A percentile compares a stretch with the other conserved stretches of the same genome.
Evolutionary conservation across 2,113 vertebrate species (phyloP).

Genomic region (Forbesichthys papilliferus): DNA sequence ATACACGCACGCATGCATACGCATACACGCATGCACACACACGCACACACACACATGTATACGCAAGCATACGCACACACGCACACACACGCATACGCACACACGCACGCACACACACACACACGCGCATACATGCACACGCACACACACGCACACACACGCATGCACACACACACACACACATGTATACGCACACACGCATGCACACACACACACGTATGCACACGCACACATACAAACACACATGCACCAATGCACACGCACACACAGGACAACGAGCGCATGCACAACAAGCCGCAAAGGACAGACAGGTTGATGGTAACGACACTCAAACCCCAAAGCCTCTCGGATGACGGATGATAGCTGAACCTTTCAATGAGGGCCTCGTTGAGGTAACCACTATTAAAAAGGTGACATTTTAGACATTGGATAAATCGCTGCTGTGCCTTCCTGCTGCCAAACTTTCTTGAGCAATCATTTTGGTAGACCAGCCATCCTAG

Average conservation of each 20-base stretch:
- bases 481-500: no score
- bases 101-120: no score
- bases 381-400: conserved; percentile 16
- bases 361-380: conserved; percentile 25
- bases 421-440: background rate
- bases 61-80: no score
- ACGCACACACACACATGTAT: no score
- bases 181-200: background rate
- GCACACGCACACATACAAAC: background rate
- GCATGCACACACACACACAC: background rate
- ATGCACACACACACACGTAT: background rate
- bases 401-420: conserved; percentile 1
- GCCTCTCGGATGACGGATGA: conserved; percentile 46
- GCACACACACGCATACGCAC: no score
- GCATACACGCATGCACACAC: no score
- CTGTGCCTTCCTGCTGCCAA: no score
- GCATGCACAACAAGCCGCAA: conserved; percentile 38
- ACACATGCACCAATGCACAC: background rate
- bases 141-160: background rate
- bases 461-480: no score
- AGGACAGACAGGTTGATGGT: conserved; percentile 36
- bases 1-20: no score
- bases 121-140: no score
- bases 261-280: conserved; percentile 35
- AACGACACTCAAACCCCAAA: conserved; percentile 39